A percentile compares a stretch with the other conserved stretches of the same genome.
Conservation (phyloP, 2,888 invertebrate species). For the Leptura quadrifasciata region DNA sequence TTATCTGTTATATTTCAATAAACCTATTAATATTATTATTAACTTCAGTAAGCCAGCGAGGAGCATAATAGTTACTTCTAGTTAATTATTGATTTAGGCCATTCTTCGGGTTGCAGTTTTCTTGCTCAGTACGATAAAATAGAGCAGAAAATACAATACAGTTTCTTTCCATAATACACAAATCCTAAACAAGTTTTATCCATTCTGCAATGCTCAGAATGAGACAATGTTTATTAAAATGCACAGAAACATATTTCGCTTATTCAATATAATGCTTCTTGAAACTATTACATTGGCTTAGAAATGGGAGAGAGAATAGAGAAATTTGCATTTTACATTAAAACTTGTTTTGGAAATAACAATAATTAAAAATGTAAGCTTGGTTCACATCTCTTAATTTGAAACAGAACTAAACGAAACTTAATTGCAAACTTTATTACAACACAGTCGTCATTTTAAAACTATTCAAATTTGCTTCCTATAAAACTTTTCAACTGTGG, state of each 20-base stretch:
- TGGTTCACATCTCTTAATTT: slow-evolving; percentile 2
- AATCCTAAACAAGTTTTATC: neutral
- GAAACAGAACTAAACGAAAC: neutral
- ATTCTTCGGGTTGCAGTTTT: too few species aligned
- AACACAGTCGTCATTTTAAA: slow-evolving; percentile 10
- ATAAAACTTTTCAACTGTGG: slow-evolving; percentile 13
- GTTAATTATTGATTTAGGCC: too few species aligned
- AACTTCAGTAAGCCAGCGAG: too few species aligned
- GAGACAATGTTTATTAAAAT: neutral
- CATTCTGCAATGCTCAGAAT: neutral
- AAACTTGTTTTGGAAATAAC: neutral
- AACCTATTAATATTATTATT: too few species aligned
- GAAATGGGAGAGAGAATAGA: neutral
- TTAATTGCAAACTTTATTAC: slow-evolving; percentile 9
- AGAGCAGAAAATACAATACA: too few species aligned
- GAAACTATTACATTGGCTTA: neutral
- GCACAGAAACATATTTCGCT: neutral
- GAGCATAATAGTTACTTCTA: too few species aligned
- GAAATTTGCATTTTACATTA: neutral
- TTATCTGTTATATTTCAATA: too few species aligned
- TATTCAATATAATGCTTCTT: neutral
- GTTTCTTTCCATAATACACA: neutral
- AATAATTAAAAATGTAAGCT: neutral
- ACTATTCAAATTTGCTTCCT: slow-evolving; percentile 27
- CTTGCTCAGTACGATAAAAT: too few species aligned